Base-by-base conservation (phyloP, 1,140 invertebrate species). In the Drosophila punjabiensis region DNA sequence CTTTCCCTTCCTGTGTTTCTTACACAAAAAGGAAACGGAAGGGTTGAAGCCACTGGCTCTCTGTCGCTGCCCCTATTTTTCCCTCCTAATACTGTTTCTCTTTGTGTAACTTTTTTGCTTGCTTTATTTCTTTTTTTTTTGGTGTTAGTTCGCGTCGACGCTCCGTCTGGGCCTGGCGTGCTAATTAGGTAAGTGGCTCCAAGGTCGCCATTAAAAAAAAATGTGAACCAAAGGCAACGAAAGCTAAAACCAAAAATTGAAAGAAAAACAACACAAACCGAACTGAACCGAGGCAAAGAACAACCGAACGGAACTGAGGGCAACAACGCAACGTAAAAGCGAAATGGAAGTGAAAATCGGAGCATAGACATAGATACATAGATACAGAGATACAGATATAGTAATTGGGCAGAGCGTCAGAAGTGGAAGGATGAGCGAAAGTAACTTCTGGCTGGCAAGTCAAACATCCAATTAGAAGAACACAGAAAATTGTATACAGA, bases 131-230 rank as follows among this genome's bases (percentile, higher is more conserved):
- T 37, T 69, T 33, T 45, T 28, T 52, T 20, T 43, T 45, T 39
- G 41, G 39, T 35, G 28, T 53, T 69, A 69, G 33, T 47, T 71
- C 33, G 33, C 30, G 68, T 71, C 76, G 77, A 74, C 84, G 63
- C 59, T 75, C 35, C 62, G 84, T 88, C 85, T 90, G 86, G 66
- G 68, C 37, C 66, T 67, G 65, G 78, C 78, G 62, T 75, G 86
- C 82, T 85, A 89, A 89, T 89, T 89, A 90, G 85, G 78, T 89
- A 89, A 89, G 86, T 89, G 85, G 86, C 81, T 80, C 81, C 85
- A 89, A 89, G 85, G 85, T 89, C 86, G 83, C 45, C 75, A 89
- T 81, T 89, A 89, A 89, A 89, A 89, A 89, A 81, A 84, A 83
- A 24, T 24, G 59, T 75, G 64, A 83, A 80, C 74, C 74, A 87